Base-by-base conservation (phyloP, 2,797 vertebrate genomes). In the Pseudochaenichthys georgianus region DNA sequence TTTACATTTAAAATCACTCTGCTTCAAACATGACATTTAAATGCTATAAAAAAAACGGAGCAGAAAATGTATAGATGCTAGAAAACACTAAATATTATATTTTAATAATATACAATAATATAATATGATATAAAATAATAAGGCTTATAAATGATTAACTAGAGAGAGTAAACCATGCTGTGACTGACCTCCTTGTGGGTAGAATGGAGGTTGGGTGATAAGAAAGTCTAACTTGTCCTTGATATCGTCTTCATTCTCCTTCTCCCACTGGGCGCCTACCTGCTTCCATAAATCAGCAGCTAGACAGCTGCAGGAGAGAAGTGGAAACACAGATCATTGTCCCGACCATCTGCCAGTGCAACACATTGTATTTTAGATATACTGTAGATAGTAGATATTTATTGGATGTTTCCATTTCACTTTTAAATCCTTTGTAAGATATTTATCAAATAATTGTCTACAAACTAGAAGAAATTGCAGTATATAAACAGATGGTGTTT, bases 141-240 rank as follows among this genome's bases (percentile, higher is more conserved):
- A 16, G 2, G 23, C 15, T 16, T 72, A 28, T 64, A 28, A 46
- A 13, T 9, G 21, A 63, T 55, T 61, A 10, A 68, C 17, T 46
- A 3, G 5, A 3, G 0, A 19, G 3, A 31, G 46, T 28, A 65
- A 60, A 47, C 2, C 58, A 68, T 13, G 16, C 9, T 45, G 15
- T 47, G 63, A 75, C 95, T 94, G 77, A 99, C 98, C 96, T 91
- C 92, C 96, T 13, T 80, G 55, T 46, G 97, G 96, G 88, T 97
- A 99, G 78, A 92, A 91, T 65, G 93, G 38, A 2, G 96, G 96
- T 3, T 92, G 90, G 0, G 88, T 69, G 17, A 93, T 51, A 70
- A 95, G 92, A 23, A 98, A 99, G 89, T 99, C 96, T 90, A 98
- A 92, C 88, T 98, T 99, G 90, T 99, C 98, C 90, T 99, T 99